Conservation (phyloP, 2,113 vertebrate species). For the Trinectes maculatus region DNA sequence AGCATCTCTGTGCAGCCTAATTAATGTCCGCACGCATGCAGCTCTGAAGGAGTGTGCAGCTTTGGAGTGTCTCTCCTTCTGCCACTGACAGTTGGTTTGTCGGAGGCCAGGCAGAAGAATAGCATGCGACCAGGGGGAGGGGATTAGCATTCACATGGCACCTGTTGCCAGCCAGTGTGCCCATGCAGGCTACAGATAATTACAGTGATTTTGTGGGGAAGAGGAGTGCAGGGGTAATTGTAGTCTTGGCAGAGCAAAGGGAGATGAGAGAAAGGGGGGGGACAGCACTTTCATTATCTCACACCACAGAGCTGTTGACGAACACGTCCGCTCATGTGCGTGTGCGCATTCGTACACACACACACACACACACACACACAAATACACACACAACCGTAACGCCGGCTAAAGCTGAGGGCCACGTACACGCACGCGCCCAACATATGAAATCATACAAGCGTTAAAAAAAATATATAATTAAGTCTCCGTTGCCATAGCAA, state of each 20-base stretch:
- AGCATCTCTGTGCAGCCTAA: constrained; percentile 64
- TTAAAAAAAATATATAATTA: constrained; percentile 77
- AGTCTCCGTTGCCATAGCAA: constrained; percentile 78
- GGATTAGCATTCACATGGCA: constrained; percentile 82
- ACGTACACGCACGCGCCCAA: constrained; percentile 29
- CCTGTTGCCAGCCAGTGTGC: constrained; percentile 83
- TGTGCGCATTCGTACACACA: neutral
- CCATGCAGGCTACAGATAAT: constrained; percentile 81
- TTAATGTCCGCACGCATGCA: constrained; percentile 67
- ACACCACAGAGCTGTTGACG: constrained; percentile 52
- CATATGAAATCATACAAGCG: neutral
- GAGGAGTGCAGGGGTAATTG: constrained; percentile 81
- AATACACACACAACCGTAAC: constrained; percentile 15
- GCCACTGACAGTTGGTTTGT: constrained; percentile 72
- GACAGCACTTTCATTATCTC: constrained; percentile 68
- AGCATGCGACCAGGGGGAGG: constrained; percentile 68
- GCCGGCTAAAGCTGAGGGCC: constrained; percentile 45
- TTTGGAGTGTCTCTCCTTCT: constrained; percentile 67
- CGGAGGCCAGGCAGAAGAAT: constrained; percentile 66
- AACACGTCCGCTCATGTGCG: constrained; percentile 10
- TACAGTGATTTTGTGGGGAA: constrained; percentile 82
- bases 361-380: constrained; percentile 14
- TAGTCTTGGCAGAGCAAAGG: constrained; percentile 74
- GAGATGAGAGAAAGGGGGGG: constrained; percentile 65
- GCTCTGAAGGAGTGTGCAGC: constrained; percentile 59